Evolutionary conservation across 2,113 vertebrate species (phyloP).

Genomic region (human): DNA sequence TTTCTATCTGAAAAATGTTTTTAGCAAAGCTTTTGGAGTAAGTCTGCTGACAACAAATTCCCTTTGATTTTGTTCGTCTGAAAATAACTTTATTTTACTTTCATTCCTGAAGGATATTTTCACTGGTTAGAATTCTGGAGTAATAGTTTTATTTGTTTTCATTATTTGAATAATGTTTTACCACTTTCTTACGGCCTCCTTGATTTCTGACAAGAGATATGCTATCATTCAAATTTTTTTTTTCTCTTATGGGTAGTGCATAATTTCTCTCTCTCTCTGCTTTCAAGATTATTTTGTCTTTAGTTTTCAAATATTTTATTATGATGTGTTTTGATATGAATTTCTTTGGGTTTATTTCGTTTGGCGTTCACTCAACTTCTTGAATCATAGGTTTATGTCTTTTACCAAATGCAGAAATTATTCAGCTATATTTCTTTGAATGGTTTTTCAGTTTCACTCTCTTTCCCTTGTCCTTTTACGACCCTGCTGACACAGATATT

Average conservation of each 20-base stretch:
- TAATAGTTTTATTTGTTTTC: neutral
- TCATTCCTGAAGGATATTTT: neutral
- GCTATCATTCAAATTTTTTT: neutral
- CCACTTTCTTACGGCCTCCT: neutral
- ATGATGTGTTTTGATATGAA: neutral
- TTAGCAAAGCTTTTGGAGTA: neutral
- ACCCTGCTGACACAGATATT: neutral
- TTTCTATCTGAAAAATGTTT: neutral
- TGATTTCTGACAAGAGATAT: neutral
- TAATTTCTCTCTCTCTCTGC: neutral
- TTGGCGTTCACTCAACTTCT: neutral
- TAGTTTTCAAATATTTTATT: neutral
- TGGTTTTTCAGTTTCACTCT: neutral
- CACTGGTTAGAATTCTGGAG: neutral
- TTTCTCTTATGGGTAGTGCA: neutral
- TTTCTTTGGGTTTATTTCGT: neutral
- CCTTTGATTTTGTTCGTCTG: neutral
- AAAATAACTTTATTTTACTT: neutral
- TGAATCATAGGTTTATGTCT: neutral
- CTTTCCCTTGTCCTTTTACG: neutral
- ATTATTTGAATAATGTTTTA: neutral
- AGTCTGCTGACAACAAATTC: neutral
- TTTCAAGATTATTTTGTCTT: neutral
- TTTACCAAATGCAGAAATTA: neutral
- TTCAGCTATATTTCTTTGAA: neutral